phyloP scores from a whole-genome alignment of 2,797 vertebrate genomes.

The Orestias chungarensis region DNA sequence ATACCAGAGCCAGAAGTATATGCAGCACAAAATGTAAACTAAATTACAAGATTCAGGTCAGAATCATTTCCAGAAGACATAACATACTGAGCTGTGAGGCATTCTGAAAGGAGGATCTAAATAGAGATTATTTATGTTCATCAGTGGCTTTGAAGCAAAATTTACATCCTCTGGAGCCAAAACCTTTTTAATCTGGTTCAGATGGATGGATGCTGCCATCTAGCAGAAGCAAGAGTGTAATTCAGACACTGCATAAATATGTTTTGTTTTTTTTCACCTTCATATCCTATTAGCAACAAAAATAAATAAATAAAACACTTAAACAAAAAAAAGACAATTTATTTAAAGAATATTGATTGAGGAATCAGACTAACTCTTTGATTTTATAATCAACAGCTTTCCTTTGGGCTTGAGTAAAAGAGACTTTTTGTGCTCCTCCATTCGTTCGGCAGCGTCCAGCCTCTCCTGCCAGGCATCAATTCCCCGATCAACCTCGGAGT shows the following conservation, averaged over 20 bases:
- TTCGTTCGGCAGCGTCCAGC: constrained; percentile 47
- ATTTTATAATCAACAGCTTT: constrained; percentile 56
- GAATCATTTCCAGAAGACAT: neutral
- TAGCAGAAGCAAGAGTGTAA: constrained; percentile 61
- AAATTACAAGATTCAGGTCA: neutral
- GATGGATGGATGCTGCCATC: constrained; percentile 72
- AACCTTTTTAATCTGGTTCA: neutral
- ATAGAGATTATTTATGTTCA: constrained; percentile 50
- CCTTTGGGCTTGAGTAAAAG: constrained; percentile 82
- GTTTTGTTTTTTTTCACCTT: neutral
- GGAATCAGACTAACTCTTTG: constrained; percentile 30
- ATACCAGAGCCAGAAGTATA: neutral
- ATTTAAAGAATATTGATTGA: constrained; percentile 25
- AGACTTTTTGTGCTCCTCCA: constrained; percentile 65
- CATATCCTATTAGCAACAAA: no score
- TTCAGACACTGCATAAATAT: constrained; percentile 3
- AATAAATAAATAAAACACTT: neutral
- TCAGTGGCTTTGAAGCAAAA: constrained; percentile 28
- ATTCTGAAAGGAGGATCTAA: constrained; percentile 19
- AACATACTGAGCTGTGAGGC: neutral
- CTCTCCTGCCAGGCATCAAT: constrained; percentile 65
- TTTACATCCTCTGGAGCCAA: constrained; percentile 8
- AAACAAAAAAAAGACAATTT: constrained; percentile 31
- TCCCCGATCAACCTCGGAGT: constrained; percentile 75
- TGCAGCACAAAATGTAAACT: neutral